Evolutionary conservation across 2,888 invertebrate genomes (phyloP).

Genomic region (Petrolisthes manimaculis): DNA sequence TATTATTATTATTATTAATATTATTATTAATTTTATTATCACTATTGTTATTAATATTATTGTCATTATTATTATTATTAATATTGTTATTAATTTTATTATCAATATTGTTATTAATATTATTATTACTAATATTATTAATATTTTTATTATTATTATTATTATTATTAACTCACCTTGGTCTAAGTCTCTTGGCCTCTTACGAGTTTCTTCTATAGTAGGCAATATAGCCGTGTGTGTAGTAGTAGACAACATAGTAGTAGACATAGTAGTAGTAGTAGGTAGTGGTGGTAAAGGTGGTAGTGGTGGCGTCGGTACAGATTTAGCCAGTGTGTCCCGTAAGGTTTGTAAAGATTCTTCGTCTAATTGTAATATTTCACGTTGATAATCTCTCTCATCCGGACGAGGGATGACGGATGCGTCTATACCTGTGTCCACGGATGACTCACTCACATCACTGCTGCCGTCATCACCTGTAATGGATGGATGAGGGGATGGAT

Average conservation of each 20-base stretch:
- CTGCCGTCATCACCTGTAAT: slow-evolving; percentile 48
- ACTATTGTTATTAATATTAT: too few species aligned
- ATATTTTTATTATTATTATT: too few species aligned
- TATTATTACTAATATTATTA: too few species aligned
- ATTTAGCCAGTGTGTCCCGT: slow-evolving; percentile 41
- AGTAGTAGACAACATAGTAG: slow-evolving; percentile 14
- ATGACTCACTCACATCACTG: slow-evolving; percentile 55
- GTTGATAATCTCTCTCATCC: slow-evolving; percentile 55
- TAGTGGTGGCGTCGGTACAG: slow-evolving; percentile 30
- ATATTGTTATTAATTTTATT: too few species aligned
- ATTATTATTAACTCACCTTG: slow-evolving; percentile 27
- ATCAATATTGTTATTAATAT: too few species aligned
- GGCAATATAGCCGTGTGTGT: slow-evolving; percentile 19
- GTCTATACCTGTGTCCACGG: slow-evolving; percentile 50
- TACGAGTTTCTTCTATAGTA: slow-evolving; percentile 48
- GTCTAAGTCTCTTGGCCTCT: slow-evolving; percentile 50
- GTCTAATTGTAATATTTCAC: slow-evolving; percentile 49
- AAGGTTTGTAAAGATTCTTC: slow-evolving; percentile 51
- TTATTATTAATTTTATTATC: too few species aligned
- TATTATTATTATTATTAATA: too few species aligned
- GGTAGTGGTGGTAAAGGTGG: slow-evolving; percentile 25
- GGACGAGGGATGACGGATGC: slow-evolving; percentile 53
- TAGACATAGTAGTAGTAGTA: slow-evolving; percentile 10
- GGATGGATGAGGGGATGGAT: too few species aligned
- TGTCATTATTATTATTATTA: too few species aligned